These are phyloP conservation scores for Neoitamus cyanurus DNA, from an alignment of 2,888 invertebrate genomes.

Conservation along the genomic window DNA sequence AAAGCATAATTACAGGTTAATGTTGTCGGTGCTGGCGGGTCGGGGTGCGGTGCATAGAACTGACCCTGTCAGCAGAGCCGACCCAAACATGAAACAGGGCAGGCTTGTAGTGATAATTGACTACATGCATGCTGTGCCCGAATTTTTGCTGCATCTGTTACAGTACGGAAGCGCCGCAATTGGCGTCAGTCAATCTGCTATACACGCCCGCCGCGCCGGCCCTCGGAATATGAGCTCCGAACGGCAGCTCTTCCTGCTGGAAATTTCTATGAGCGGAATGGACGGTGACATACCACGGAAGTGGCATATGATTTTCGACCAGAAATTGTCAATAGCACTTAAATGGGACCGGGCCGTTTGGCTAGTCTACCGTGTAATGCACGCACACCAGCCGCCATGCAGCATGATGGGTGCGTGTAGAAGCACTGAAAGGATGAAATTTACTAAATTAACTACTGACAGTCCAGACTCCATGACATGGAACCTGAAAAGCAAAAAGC, in stretches of 20 bases:
- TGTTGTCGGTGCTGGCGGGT: neutral
- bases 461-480: slow-evolving; percentile 11
- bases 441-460: slow-evolving; percentile 37
- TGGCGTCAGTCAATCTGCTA: slow-evolving; percentile 28
- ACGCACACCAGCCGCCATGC: neutral
- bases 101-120: slow-evolving; percentile 32
- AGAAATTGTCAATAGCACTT: slow-evolving; percentile 36
- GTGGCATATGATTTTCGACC: slow-evolving; percentile 43
- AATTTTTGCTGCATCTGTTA: slow-evolving; percentile 32
- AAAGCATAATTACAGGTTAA: slow-evolving; percentile 40
- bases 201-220: neutral
- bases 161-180: slow-evolving; percentile 22
- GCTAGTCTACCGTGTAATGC: slow-evolving; percentile 8
- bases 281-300: slow-evolving; percentile 21
- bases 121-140: slow-evolving; percentile 11
- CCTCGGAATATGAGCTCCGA: neutral
- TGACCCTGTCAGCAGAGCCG: neutral
- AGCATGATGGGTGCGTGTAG: neutral
- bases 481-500: neutral
- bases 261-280: slow-evolving; percentile 33
- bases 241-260: neutral
- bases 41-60: neutral
- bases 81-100: neutral
- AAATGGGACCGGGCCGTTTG: slow-evolving; percentile 14
- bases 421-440: neutral